A percentile compares a stretch with the other conserved stretches of the same genome.
phyloP scores from a whole-genome alignment of 2,113 vertebrate species.

The Halichoeres trimaculatus region DNA sequence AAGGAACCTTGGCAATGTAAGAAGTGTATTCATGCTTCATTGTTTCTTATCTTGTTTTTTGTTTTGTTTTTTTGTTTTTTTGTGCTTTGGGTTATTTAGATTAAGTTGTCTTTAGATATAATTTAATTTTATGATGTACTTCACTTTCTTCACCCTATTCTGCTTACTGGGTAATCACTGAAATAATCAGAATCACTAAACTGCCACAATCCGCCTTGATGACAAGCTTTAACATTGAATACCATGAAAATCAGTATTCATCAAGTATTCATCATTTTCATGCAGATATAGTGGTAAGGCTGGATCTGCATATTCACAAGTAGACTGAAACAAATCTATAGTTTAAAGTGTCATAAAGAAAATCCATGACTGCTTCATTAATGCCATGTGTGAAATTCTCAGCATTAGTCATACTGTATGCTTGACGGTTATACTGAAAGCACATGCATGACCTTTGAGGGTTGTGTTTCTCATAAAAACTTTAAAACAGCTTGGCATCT shows the following conservation, averaged over 20 bases:
- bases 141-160: too few relatives aligned
- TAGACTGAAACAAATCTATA: conserved; percentile 1
- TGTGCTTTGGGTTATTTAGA: neutral
- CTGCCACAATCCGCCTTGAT: neutral
- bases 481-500: neutral
- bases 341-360: conserved; percentile 26
- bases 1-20: too few relatives aligned
- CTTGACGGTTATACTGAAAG: neutral
- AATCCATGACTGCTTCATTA: conserved; percentile 33
- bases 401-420: conserved; percentile 9
- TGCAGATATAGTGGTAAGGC: neutral
- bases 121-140: too few relatives aligned
- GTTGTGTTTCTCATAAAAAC: neutral
- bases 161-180: neutral
- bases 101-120: neutral
- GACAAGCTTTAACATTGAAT: neutral
- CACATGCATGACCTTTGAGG: neutral
- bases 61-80: neutral
- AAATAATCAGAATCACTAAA: neutral
- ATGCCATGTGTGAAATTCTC: neutral
- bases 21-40: neutral
- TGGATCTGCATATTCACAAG: conserved; percentile 32
- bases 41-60: neutral
- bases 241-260: neutral
- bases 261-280: neutral